Base-by-base conservation (phyloP, 2,797 vertebrate genomes). In the Melanogrammus aeglefinus region DNA sequence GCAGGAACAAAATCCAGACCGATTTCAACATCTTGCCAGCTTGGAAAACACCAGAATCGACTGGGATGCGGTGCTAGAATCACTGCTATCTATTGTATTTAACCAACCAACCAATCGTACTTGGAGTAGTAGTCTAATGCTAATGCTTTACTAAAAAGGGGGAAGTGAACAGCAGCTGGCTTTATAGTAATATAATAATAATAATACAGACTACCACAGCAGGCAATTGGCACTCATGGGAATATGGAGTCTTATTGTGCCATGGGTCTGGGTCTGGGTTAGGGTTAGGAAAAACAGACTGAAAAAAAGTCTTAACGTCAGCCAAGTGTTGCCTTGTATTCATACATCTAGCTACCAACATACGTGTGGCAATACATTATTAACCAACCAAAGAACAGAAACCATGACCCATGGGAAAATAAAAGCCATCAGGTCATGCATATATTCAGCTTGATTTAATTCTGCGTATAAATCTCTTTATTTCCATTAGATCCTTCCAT, bases 171-270 rank as follows among this genome's bases (percentile, higher is more conserved):
- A 79, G 77, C 84, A 82, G 85, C 77, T 81, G 77, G 63, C 82
- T 21, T 72, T 31, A 81, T 72, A 74, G 75, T 44, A 74, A 72
- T 35, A 73, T 44, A 74, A 72, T 35, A 73, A 31, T 44, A 44
- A 44, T 44, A 44, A 4, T 44, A n/a, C 51, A 63, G 51, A 63
- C 51, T 63, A 63, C 41, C 76, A 76, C 75, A 74, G 77, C 78
- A 77, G 75, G 63, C 75, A 76, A 66, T 75, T 77, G 74, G 75
- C 76, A 76, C 78, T 77, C 80, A 77, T 85, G 80, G 71, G 77
- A 83, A 81, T 81, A 77, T 78, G 39, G 44, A 16, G 51, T 51
- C 51, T n/a, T 33, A 10, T 29, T 79, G 33, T 31, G 31, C 35
- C 51, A 35, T 72, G 36, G 6, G 36, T 70, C 47, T 51, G 47